These are phyloP conservation scores for Lordiphosa andalusiaca DNA, from an alignment of 2,888 invertebrate genomes.

Conservation along the genomic window DNA sequence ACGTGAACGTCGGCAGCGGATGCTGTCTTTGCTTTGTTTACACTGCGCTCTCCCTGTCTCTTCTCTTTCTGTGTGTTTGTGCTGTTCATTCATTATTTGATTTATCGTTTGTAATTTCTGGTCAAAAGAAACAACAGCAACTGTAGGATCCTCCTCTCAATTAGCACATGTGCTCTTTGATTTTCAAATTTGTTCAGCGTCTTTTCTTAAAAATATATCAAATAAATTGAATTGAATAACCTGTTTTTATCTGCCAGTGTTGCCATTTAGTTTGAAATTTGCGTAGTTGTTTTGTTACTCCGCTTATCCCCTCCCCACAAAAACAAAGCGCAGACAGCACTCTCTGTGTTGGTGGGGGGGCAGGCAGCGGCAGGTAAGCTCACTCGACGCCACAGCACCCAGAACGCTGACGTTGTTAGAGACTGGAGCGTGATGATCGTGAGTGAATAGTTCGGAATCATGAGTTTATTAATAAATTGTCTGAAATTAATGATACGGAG, in stretches of 20 bases:
- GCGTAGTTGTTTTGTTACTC: constrained; percentile 31
- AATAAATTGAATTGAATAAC: constrained; percentile 28
- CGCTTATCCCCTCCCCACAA: constrained; percentile 4
- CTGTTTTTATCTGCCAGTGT: constrained; percentile 54
- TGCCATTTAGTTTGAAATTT: constrained; percentile 58
- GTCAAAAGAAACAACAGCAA: neutral
- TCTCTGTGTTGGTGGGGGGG: no score
- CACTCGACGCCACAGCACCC: constrained; percentile 4
- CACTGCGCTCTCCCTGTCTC: constrained; percentile 4
- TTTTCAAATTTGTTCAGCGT: constrained; percentile 10
- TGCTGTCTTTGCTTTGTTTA: constrained; percentile 18
- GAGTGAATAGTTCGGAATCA: no score
- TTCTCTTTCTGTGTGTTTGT: constrained; percentile 7
- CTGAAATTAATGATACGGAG: no score
- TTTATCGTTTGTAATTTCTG: constrained; percentile 52
- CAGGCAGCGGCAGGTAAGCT: constrained; percentile 14
- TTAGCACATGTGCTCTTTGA: constrained; percentile 50
- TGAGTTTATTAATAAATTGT: no score
- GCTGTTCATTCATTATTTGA: constrained; percentile 62
- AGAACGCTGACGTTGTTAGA: constrained; percentile 6
- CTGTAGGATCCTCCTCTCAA: constrained; percentile 25
- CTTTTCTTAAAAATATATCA: no score
- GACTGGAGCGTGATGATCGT: constrained; percentile 20
- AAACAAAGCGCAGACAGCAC: constrained; percentile 4
- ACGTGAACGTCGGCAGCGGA: constrained; percentile 8